phyloP scores from a whole-genome alignment of 2,113 vertebrate species.

The Brachyistius frenatus region DNA sequence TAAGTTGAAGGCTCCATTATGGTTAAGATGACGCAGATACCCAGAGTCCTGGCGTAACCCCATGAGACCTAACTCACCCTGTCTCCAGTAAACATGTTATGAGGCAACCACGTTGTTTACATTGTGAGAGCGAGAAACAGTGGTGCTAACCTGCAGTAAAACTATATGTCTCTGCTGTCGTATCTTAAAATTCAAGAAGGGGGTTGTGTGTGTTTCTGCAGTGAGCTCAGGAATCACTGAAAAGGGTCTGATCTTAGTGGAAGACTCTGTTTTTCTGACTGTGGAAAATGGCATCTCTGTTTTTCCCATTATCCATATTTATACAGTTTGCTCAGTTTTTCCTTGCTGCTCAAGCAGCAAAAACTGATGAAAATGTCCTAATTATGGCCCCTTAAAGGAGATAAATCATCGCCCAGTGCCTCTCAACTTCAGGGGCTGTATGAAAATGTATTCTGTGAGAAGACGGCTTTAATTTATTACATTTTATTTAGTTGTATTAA shows the following conservation, averaged over 20 bases:
- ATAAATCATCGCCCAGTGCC: slow-evolving; percentile 3
- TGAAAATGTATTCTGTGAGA: not conserved
- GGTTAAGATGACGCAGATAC: slow-evolving; percentile 63
- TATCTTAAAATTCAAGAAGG: slow-evolving; percentile 3
- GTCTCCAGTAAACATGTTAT: slow-evolving; percentile 55
- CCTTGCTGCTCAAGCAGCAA: not conserved
- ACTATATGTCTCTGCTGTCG: not conserved
- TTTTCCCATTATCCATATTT: slow-evolving; percentile 44
- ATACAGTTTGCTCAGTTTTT: slow-evolving; percentile 34
- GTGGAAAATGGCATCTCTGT: slow-evolving; percentile 31
- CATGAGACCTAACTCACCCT: slow-evolving; percentile 54
- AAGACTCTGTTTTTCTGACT: slow-evolving; percentile 1
- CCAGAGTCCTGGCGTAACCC: slow-evolving; percentile 39
- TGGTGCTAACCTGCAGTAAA: slow-evolving; percentile 30
- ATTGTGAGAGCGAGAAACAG: slow-evolving; percentile 7
- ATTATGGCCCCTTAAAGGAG: slow-evolving; percentile 27
- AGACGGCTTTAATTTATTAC: not conserved
- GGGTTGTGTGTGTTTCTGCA: not conserved
- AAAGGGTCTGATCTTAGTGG: not conserved
- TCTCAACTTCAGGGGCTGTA: not conserved
- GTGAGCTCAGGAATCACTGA: not conserved
- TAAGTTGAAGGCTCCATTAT: slow-evolving; percentile 64
- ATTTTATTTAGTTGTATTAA: too few species aligned
- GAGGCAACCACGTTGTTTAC: slow-evolving; percentile 38
- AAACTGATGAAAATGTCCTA: slow-evolving; percentile 33